Evolutionary conservation across 2,113 vertebrate genomes (phyloP).

Genomic region (Mesembrinibis cayennensis): DNA sequence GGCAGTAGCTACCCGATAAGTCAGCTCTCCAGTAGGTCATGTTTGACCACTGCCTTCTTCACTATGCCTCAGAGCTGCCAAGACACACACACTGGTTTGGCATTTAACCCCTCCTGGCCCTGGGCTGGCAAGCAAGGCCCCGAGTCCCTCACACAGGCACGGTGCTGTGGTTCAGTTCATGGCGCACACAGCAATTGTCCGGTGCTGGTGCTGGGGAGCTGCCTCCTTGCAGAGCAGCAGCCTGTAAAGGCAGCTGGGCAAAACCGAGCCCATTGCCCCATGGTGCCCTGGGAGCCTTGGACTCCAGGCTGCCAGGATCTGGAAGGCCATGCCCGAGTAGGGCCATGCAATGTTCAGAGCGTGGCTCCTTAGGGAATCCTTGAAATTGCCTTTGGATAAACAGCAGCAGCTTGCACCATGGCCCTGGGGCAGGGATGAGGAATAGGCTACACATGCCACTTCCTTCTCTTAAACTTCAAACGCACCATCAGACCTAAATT

Average conservation of each 20-base stretch:
- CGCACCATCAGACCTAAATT: constrained; percentile 60
- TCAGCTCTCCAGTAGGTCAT: not conserved
- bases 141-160: fast-evolving
- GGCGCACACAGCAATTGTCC: fast-evolving
- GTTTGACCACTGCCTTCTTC: not conserved
- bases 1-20: not conserved
- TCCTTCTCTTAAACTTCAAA: constrained; percentile 68
- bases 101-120: not conserved
- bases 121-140: not conserved
- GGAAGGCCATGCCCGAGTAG: not conserved
- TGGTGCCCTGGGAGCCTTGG: not conserved
- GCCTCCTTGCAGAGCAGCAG: not conserved
- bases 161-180: not conserved
- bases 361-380: not conserved
- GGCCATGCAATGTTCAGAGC: not conserved
- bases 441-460: not conserved
- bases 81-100: not conserved
- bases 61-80: not conserved
- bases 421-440: not conserved
- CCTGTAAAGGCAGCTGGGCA: not conserved
- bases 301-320: not conserved
- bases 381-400: not conserved
- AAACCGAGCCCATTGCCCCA: not conserved
- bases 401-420: not conserved
- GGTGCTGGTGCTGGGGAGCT: not conserved